Conservation (phyloP, 2,797 vertebrate genomes). For the Caiman crocodilus region DNA sequence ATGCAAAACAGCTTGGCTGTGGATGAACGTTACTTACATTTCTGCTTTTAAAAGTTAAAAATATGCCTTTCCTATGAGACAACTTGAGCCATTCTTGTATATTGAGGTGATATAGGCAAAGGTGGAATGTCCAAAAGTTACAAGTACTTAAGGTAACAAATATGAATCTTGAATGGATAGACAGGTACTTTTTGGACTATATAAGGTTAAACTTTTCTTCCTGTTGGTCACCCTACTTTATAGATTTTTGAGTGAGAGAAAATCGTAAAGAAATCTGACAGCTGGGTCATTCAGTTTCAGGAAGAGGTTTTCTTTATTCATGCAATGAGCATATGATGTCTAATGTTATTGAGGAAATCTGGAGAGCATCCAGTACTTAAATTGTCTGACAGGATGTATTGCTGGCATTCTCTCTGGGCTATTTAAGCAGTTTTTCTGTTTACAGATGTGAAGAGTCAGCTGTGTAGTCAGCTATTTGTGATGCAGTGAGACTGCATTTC, state of each 20-base stretch:
- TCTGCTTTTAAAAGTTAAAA: neutral
- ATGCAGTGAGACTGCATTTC: slow-evolving; percentile 33
- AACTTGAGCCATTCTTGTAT: neutral
- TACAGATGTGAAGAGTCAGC: slow-evolving; percentile 56
- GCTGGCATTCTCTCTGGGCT: slow-evolving; percentile 45
- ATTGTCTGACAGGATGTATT: slow-evolving; percentile 24
- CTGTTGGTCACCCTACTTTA: neutral
- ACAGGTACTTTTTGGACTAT: neutral
- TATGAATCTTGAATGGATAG: neutral
- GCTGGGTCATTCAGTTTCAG: slow-evolving; percentile 8
- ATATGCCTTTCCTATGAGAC: neutral
- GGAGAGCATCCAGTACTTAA: slow-evolving; percentile 43
- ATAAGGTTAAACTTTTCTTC: neutral
- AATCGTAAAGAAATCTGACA: neutral
- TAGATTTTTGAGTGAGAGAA: neutral
- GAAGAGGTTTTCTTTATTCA: slow-evolving; percentile 19
- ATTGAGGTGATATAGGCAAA: neutral
- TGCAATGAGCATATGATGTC: neutral
- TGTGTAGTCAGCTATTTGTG: slow-evolving; percentile 67
- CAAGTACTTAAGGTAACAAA: neutral
- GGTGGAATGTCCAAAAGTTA: neutral
- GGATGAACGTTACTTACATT: neutral
- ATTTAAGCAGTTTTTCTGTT: slow-evolving; percentile 57
- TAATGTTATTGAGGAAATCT: slow-evolving; percentile 38
- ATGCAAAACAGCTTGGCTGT: neutral